Base-by-base conservation (phyloP, 2,113 vertebrate genomes). In the Suncus etruscus region DNA sequence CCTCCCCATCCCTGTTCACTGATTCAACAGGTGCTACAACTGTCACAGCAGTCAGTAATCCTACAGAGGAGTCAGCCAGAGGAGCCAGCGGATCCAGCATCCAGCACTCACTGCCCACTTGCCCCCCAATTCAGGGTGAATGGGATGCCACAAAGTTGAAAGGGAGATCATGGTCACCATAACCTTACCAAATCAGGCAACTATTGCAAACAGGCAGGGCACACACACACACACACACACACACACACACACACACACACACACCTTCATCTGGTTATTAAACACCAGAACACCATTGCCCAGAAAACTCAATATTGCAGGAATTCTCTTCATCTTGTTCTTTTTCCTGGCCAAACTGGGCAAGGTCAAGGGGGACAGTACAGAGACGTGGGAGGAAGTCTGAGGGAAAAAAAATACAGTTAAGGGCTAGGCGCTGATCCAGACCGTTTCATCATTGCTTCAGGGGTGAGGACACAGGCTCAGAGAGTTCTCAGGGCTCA, bases 111-210 rank as follows among this genome's bases (percentile, higher is more conserved):
- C 51, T 27, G 61, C 69, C 51, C 31, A 3, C 24, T 29, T n/a
- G 81, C 74, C 94, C 27, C 48, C 50, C 65, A 2, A 20, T 79
- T 54, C 22, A 25, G 68, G 39, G 39, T 90, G 66, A 80, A 39
- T 90, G 66, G 76, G 86, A 79, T 27, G n/a, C 29, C 69, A 27
- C 25, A 54, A 58, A 54, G 25, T 77, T 68, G 50, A 72, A 83
- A 89, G 54, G 31, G 54, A 54, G 54, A 29, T 74, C 29, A 8
- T 2, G 29, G 39, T 31, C 31, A 69, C 47, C 31, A 31, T 76
- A 78, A 81, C 47, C 61, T 54, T 69, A 91, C 39, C 45, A 91
- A 83, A 91, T 24, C 27, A 31, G 83, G 73, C 80, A 93, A 90
- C 75, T 29, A 39, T 70, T 74, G 45, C 78, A 86, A 88, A 94